A percentile compares a stretch with the other conserved stretches of the same genome.
These are phyloP conservation scores for Silurus aristotelis DNA, from an alignment of 2,797 vertebrate species.

Conservation along the genomic window DNA sequence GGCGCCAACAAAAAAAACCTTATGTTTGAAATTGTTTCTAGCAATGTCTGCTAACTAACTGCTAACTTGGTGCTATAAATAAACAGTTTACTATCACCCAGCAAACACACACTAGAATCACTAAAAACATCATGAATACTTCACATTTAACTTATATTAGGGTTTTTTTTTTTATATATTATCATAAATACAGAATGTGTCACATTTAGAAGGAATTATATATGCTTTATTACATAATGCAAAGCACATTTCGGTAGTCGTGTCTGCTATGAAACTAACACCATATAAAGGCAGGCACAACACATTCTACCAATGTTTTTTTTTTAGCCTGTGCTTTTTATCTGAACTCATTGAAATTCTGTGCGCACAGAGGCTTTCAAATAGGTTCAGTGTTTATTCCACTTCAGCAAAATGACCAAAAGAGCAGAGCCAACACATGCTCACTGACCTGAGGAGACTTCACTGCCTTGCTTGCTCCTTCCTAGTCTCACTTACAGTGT, in stretches of 20 bases:
- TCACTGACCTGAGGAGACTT: conserved; percentile 44
- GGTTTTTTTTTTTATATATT: neutral
- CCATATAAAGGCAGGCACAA: neutral
- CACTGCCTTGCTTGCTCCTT: conserved; percentile 17
- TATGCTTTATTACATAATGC: neutral
- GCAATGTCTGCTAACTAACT: neutral
- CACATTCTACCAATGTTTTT: conserved; percentile 9
- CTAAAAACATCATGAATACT: neutral
- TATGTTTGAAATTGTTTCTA: neutral
- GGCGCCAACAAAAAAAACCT: neutral
- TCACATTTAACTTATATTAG: neutral
- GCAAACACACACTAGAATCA: neutral
- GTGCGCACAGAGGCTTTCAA: conserved; percentile 60
- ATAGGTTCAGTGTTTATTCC: conserved; percentile 62
- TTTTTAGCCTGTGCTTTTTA: conserved; percentile 47
- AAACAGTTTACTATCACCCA: neutral
- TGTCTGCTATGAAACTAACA: neutral
- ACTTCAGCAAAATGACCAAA: conserved; percentile 39
- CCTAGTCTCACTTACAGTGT: neutral
- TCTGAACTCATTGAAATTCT: conserved; percentile 68
- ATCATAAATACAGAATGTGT: neutral
- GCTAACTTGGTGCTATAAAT: neutral
- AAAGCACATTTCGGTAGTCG: neutral
- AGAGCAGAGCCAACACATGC: conserved; percentile 41
- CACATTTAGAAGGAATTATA: neutral